phyloP scores from a whole-genome alignment of 1,140 invertebrate genomes.

The Danaus melanippus region DNA sequence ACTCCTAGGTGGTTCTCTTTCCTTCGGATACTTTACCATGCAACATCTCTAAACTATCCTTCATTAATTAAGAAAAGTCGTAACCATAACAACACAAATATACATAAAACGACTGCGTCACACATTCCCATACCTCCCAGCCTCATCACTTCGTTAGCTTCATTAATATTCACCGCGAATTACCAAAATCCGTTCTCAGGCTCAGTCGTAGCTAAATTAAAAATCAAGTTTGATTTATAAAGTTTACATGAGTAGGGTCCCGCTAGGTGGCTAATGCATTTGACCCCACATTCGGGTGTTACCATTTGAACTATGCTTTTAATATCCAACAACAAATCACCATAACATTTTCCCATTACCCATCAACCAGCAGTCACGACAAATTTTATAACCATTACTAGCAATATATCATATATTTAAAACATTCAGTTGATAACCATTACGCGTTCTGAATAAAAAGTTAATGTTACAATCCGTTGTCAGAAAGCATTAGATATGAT shows the following conservation, averaged over 20 bases:
- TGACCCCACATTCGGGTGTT: slow-evolving; percentile 59
- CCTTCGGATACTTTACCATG: no score
- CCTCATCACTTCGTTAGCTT: slow-evolving; percentile 14
- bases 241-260: slow-evolving; percentile 38
- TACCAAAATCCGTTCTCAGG: slow-evolving; percentile 19
- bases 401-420: slow-evolving; percentile 43
- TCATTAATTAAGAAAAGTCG: no score
- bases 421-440: slow-evolving; percentile 22
- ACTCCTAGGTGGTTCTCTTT: no score
- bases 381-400: slow-evolving; percentile 61
- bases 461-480: slow-evolving; percentile 17
- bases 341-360: slow-evolving; percentile 56
- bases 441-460: slow-evolving; percentile 18
- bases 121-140: no score
- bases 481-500: slow-evolving; percentile 29
- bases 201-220: slow-evolving; percentile 15
- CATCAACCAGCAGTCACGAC: slow-evolving; percentile 61
- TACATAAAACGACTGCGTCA: no score
- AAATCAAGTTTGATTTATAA: slow-evolving; percentile 54
- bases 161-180: slow-evolving; percentile 16
- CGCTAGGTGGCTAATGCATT: slow-evolving; percentile 68
- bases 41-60: no score
- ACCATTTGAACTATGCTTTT: slow-evolving; percentile 64
- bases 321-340: slow-evolving; percentile 62
- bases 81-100: no score